These are phyloP conservation scores for Ctenodactylus gundi DNA, from an alignment of 2,113 vertebrate genomes.

Conservation along the genomic window DNA sequence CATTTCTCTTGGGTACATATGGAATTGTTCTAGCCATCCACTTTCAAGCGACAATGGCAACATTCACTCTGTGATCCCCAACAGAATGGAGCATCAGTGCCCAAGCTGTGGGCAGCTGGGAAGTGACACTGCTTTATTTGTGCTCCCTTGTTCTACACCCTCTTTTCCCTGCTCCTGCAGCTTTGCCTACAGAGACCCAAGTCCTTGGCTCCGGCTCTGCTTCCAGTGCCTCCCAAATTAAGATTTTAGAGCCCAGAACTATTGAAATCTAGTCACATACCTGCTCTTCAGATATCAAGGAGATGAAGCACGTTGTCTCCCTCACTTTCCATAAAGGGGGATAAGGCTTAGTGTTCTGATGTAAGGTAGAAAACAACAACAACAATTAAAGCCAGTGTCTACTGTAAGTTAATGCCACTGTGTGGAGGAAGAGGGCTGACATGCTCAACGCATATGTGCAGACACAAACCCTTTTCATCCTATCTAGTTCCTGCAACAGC, in stretches of 20 bases:
- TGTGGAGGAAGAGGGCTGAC: neutral
- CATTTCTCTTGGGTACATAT: neutral
- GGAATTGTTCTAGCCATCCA: neutral
- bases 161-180: neutral
- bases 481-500: no score
- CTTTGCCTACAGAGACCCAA: neutral
- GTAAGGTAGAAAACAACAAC: neutral
- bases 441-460: accelerated
- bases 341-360: neutral
- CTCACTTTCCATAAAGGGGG: neutral
- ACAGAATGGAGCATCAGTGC: no score
- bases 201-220: neutral
- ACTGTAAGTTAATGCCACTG: neutral
- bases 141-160: neutral
- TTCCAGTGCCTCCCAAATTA: neutral
- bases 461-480: neutral
- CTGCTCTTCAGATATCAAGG: neutral
- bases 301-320: neutral
- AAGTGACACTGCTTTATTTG: neutral
- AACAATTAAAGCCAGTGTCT: neutral
- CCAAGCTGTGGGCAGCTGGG: neutral
- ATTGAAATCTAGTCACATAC: neutral
- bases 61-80: neutral
- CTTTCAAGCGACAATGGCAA: neutral
- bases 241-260: neutral